Conservation (phyloP, 2,888 invertebrate genomes). For the Drosophila mimica region DNA sequence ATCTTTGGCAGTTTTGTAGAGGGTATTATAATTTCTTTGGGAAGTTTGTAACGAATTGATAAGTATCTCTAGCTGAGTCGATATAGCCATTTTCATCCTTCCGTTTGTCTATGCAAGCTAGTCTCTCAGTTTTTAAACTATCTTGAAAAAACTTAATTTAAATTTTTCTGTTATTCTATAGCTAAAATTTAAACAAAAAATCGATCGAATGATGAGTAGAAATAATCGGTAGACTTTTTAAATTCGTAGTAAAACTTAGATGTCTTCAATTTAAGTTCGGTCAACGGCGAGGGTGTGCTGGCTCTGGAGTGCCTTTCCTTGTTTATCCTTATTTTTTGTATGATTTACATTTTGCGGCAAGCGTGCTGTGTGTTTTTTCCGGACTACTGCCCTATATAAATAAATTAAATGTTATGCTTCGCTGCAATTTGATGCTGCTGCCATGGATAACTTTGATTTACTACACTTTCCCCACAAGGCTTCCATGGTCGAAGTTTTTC, state of each 20-base stretch:
- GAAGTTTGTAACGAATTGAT: background rate
- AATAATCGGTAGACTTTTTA: background rate
- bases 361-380: background rate
- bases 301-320: background rate
- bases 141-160: background rate
- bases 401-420: constrained; percentile 37
- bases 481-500: background rate
- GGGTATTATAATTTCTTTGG: background rate
- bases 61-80: background rate
- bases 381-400: constrained; percentile 10
- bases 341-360: constrained; percentile 10
- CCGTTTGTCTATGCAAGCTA: background rate
- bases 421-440: constrained; percentile 18
- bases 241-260: background rate
- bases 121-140: background rate
- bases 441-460: constrained; percentile 28
- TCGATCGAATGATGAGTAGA: background rate
- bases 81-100: background rate
- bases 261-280: background rate
- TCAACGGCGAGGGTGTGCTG: background rate
- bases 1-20: background rate
- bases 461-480: background rate
- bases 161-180: background rate
- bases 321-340: background rate
- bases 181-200: background rate